Conservation (phyloP, 1,140 invertebrate genomes). For the Pseudomyrmex dendroicus region DNA sequence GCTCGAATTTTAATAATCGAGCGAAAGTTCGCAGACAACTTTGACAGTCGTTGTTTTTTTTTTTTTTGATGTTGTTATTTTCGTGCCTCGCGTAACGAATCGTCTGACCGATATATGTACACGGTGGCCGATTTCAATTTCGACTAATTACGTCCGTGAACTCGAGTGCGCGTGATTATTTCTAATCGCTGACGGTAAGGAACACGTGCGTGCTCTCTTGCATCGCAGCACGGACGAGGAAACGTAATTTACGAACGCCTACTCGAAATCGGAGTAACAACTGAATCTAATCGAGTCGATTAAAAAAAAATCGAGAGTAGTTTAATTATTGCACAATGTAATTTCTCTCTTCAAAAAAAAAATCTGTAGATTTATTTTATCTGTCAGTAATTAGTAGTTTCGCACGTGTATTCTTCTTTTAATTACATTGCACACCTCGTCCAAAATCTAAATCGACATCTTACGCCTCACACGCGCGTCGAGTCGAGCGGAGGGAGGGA, state of each 20-base stretch:
- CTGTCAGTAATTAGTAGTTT: too few species aligned
- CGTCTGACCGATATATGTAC: neutral
- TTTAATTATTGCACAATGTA: neutral
- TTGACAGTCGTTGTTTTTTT: neutral
- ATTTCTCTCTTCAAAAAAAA: neutral
- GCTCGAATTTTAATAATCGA: too few species aligned
- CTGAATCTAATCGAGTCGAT: conserved; percentile 16
- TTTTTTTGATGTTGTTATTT: neutral
- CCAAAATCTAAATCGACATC: too few species aligned
- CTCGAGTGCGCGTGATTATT: conserved; percentile 25
- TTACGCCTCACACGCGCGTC: too few species aligned
- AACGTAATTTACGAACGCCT: conserved; percentile 23
- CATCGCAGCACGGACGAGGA: neutral
- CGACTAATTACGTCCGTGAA: conserved; percentile 16
- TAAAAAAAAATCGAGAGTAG: conserved; percentile 26
- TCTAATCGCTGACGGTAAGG: conserved; percentile 25
- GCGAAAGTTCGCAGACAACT: too few species aligned
- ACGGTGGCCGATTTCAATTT: neutral
- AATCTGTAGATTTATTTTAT: too few species aligned
- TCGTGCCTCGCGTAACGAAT: neutral
- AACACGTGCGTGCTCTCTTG: conserved; percentile 18
- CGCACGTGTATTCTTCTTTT: too few species aligned
- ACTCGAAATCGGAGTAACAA: conserved; percentile 18
- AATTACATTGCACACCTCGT: too few species aligned
- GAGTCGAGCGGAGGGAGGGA: too few species aligned